Base-by-base conservation (phyloP, 2,113 vertebrate genomes). In the Casuarius casuarius region DNA sequence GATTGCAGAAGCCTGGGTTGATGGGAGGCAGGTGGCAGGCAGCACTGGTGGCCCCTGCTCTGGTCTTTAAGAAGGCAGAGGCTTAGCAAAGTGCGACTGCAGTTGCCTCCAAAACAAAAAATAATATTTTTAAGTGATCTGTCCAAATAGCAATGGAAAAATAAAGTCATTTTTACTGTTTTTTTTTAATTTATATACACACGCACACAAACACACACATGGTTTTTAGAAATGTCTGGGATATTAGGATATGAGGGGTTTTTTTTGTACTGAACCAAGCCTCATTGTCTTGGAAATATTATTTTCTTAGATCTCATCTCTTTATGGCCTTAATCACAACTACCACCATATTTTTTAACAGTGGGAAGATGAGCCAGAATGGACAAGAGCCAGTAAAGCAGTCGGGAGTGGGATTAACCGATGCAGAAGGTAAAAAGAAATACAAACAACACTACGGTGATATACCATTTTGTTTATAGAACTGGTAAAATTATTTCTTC, bases 361-460 rank as follows among this genome's bases (percentile, higher is more conserved):
- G 98, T 95, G 99, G 99, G 94, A 99, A 99, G 96, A 98, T 99
- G 92, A 98, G 98, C 85, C 99, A 99, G 65, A 99, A 99, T 59
- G 99, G 98, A 91, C 98, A 98, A 94, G 98, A 99, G 12, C 92
- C 97, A 38, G 38, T 98, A 73, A 99, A 98, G 68, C 98, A 97
- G 72, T 87, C 98, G 2, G 98, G 98, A 86, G 93, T 97, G 40
- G 98, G 98, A 85, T 97, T 98, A 35, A 87, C 98, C 29, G 99
- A 99, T 80, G 92, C 98, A 70, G 99, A 99, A 98, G 99, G 99
- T 99, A 98, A 98, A 98, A 94, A 90, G 62, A 83, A 89, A 92
- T n/a, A 71, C 84, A 89, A 80, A 89, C 44, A 87, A 18, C 74
- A 62, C 77, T 70, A 35, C 61, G 82, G 81, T 78, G 89, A 52